Evolutionary conservation across 2,797 vertebrate species (phyloP), one percentile per base, ranked within the genome.

Genomic region (Pseudochromis fuscus): DNA sequence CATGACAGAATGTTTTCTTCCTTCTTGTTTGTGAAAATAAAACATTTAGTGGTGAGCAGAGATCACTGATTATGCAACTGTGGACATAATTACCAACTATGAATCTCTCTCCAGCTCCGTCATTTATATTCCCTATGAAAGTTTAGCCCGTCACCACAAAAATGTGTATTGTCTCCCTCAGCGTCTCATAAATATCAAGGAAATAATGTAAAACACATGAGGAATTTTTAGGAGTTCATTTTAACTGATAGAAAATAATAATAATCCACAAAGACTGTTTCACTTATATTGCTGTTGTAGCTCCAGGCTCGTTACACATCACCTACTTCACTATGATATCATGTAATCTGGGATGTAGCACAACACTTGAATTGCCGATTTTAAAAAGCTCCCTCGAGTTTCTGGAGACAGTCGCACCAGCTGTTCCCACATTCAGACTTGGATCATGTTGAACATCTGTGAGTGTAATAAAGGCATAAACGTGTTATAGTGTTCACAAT

Each of bases 1-100:
- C 35, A 33, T 15, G 35, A 61, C n/a, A 55, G 31, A 18, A 52
- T 72, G 53, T 78, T 83, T 66, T 60, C 35, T 5, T 58, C n/a
- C 3, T 2, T 56, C 19, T 53, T 61, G 25, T 72, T 74, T 67
- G 16, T 44, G 31, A n/a, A 24, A 59, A 12, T 16, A 33, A 48
- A 56, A 5, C 15, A 65, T 33, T 73, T 10, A 21, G 31, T 33
- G 46, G 33, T 71, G n/a, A 71, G 50, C 7, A 28, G 13, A 75
- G 7, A 37, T 19, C 15, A 66, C 16, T 18, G 35, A 64, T 69
- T 67, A 48, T 58, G 57, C 46, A 79, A 38, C 56, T 11, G 10
- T 25, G 6, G 38, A 72, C 5, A 33, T 49, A 58, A 67, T 49
- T 68, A 37, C 27, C 3, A 4, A 1, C 35, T 27, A 55, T 40